These are phyloP conservation scores for Rhinolophus ferrumequinum DNA, from an alignment of 2,113 vertebrate species.

Conservation along the genomic window DNA sequence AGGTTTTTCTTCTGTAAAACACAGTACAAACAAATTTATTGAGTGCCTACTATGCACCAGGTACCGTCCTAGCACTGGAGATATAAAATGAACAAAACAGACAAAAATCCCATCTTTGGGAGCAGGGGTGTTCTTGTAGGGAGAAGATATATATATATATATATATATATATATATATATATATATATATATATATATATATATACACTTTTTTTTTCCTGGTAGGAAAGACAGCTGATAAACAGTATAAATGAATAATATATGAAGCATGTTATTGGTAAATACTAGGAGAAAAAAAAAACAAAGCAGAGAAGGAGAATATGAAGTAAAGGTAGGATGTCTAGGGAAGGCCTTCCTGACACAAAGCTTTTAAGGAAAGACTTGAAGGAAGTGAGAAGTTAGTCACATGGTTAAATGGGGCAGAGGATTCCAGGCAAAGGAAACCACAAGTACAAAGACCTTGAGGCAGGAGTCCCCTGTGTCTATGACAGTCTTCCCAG, in stretches of 20 bases:
- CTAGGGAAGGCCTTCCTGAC: background rate
- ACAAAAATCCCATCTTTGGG: background rate
- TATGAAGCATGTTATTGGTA: background rate
- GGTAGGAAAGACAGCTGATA: background rate
- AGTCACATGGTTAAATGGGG: background rate
- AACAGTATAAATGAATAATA: background rate
- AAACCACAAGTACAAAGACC: background rate
- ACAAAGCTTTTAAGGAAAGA: background rate
- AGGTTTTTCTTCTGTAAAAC: slow-evolving; percentile 3
- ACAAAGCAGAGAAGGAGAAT: background rate
- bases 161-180: too few relatives aligned
- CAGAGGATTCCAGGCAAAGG: background rate
- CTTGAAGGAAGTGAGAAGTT: background rate
- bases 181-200: too few relatives aligned
- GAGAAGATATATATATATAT: background rate
- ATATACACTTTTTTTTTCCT: background rate
- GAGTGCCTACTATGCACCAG: background rate
- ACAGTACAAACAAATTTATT: background rate
- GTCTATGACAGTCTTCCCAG: background rate
- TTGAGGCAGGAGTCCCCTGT: background rate
- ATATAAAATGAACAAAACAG: background rate
- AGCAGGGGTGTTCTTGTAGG: background rate
- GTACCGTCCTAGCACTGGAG: background rate
- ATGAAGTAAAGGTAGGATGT: background rate
- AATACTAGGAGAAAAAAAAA: background rate